Percentiles rank a stretch among this genome's conserved stretches.
Evolutionary conservation across 2,888 invertebrate species (phyloP).

Genomic region (Cynaeus angustus): DNA sequence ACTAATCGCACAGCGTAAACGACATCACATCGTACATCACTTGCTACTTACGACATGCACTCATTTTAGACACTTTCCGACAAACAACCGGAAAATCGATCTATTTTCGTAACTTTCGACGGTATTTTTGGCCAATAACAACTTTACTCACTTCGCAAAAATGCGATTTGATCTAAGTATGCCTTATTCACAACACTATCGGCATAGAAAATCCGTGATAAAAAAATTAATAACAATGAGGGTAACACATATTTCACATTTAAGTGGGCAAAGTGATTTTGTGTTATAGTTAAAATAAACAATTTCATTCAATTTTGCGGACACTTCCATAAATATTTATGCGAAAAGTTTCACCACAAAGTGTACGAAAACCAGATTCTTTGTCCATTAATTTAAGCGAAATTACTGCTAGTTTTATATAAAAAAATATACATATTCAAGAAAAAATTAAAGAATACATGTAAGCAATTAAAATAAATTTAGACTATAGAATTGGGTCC

Average conservation of each 20-base stretch:
- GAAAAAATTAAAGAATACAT: too few species aligned
- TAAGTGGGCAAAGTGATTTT: background rate
- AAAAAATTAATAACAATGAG: constrained; percentile 13
- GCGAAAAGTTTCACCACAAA: background rate
- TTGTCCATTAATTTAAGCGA: too few species aligned
- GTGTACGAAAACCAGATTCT: background rate
- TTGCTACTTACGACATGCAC: constrained; percentile 46
- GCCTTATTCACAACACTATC: constrained; percentile 7
- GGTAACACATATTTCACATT: constrained; percentile 1
- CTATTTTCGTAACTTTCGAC: constrained; percentile 23
- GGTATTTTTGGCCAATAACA: constrained; percentile 32
- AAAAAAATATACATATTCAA: too few species aligned
- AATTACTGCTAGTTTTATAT: too few species aligned
- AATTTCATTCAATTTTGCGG: constrained; percentile 7
- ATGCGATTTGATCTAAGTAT: constrained; percentile 27
- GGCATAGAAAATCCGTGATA: background rate
- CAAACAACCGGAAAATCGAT: constrained; percentile 39
- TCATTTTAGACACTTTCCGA: constrained; percentile 43
- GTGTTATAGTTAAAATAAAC: constrained; percentile 5
- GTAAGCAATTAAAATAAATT: background rate
- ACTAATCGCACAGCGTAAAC: constrained; percentile 49
- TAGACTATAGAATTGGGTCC: background rate
- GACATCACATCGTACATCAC: constrained; percentile 47
- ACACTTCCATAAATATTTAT: constrained; percentile 15
- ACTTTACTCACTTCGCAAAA: constrained; percentile 33